Base-by-base conservation (phyloP, 1,140 invertebrate genomes). In the Helicoverpa armigera region DNA sequence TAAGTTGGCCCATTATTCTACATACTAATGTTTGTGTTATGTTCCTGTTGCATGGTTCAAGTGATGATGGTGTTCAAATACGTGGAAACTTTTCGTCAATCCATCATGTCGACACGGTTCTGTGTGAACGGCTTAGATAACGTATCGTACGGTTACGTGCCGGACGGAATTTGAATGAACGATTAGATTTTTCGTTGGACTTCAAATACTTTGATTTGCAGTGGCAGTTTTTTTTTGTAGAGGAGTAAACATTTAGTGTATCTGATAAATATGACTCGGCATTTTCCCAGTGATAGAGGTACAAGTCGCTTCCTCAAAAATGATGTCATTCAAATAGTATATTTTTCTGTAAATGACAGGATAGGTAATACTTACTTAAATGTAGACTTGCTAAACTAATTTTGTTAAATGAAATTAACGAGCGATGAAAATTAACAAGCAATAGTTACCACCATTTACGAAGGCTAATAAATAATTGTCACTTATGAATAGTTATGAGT, bases 101-200 rank as follows among this genome's bases (percentile, higher is more conserved):
- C 84, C 72, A 60, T 65, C 75, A 80, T 70, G 69, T 77, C 56
- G 51, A 23, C 54, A 54, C 72, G 31, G 75, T 63, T 61, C 61
- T 79, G 61, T 84, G 82, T 83, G 84, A 84, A 82, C 81, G 79
- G 56, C 53, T 82, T 63, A 79, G 85, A 87, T 85, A 85, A 82
- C 80, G 50, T 87, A 67, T 86, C 85, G 80, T 82, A 81, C 81
- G 65, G 74, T 85, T 80, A 83, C 23, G 23, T 23, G 23, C 82
- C 76, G 67, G 60, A 73, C 54, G 74, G 58, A 80, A 77, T 83
- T 78, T 18, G 10, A 65, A 56, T 69, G 31, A 50, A 70, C 13
- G 65, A 78, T 78, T 79, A 14, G 1, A 54, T 54, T 58, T 73
- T 58, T 65, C 50, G 23, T 75, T 14, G n/a, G 61, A 50, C 61